Conservation (phyloP, 92 coral and sea anemone genomes). For the Actinostola sp. region DNA sequence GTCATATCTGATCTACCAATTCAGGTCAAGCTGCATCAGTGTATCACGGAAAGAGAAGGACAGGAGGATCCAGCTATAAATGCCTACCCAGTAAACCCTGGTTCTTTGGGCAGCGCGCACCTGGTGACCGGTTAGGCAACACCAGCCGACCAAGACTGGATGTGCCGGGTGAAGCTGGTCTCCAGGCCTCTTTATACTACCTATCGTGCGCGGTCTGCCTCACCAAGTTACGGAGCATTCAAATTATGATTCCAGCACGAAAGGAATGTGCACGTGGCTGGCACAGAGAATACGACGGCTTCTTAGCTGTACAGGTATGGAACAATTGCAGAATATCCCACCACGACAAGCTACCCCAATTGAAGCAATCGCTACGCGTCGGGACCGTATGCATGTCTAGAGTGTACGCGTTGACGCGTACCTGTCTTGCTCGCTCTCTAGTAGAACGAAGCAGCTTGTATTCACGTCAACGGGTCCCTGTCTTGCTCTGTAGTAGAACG, state of each 20-base stretch:
- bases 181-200: constrained; percentile 66
- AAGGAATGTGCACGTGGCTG: constrained; percentile 85
- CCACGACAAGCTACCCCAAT: too few species aligned
- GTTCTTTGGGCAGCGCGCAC: constrained; percentile 73
- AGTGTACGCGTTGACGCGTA: too few species aligned
- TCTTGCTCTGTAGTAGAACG: too few species aligned
- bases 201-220: constrained; percentile 72
- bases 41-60: constrained; percentile 52
- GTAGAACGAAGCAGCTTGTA: too few species aligned
- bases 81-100: constrained; percentile 82
- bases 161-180: constrained; percentile 34
- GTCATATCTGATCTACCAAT: not conserved
- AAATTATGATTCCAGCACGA: constrained; percentile 80
- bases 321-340: too few species aligned
- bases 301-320: constrained; percentile 67
- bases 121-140: constrained; percentile 51
- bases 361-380: too few species aligned
- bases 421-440: too few species aligned
- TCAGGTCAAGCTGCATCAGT: constrained; percentile 85
- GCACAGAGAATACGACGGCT: constrained; percentile 87
- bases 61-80: constrained; percentile 75
- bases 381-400: too few species aligned
- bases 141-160: constrained; percentile 14
- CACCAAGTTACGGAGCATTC: constrained; percentile 66
- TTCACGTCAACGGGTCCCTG: too few species aligned